Evolutionary conservation across 2,797 vertebrate species (phyloP).

Genomic region (Taeniopygia guttata): DNA sequence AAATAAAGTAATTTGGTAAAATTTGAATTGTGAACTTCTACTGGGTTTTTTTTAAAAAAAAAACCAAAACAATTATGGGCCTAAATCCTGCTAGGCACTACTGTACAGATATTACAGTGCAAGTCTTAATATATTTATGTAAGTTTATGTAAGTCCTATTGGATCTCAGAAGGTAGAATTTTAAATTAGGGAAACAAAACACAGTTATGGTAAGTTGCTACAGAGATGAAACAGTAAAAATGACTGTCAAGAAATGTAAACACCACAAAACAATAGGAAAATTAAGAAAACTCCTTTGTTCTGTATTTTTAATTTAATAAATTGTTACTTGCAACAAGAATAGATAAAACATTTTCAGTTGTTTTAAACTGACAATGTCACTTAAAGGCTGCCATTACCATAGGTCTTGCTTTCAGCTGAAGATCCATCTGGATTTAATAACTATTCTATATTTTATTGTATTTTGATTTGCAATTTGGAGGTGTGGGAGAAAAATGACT

Average conservation of each 20-base stretch:
- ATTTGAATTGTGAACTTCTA: not conserved
- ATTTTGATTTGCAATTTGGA: conserved; percentile 41
- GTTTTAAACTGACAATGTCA: not conserved
- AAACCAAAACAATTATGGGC: not conserved
- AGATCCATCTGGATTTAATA: conserved; percentile 68
- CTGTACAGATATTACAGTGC: not conserved
- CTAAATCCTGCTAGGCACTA: not conserved
- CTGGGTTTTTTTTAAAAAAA: not conserved
- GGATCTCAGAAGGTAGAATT: not conserved
- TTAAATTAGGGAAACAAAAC: not conserved
- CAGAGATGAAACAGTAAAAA: not conserved
- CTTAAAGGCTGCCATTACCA: not conserved
- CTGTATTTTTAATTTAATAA: not conserved
- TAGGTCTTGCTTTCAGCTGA: conserved; percentile 27
- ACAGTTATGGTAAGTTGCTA: not conserved
- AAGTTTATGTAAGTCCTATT: not conserved
- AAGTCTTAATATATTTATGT: not conserved
- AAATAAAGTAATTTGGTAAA: not conserved
- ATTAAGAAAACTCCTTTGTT: not conserved
- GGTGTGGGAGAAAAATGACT: conserved; percentile 30
- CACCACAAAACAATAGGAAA: not conserved
- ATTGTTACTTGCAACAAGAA: not conserved
- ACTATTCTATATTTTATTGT: conserved; percentile 35
- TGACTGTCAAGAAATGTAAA: not conserved
- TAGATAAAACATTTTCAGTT: not conserved